phyloP scores from a whole-genome alignment of 2,888 invertebrate species.

The Zele albiditarsus region DNA sequence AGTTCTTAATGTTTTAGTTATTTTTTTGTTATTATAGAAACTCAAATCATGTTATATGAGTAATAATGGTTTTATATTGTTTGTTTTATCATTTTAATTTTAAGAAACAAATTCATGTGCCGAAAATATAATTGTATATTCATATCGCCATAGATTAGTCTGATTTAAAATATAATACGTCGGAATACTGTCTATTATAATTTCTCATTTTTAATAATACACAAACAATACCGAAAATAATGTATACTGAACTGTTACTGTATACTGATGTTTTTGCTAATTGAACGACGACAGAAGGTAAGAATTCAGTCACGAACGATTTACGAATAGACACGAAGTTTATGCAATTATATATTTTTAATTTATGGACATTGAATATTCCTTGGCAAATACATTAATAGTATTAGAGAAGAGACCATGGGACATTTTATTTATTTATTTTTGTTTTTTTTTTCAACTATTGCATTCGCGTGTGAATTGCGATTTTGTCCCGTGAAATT shows the following conservation, averaged over 20 bases:
- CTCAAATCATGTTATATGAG: background rate
- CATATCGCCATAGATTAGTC: constrained; percentile 3
- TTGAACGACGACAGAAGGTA: background rate
- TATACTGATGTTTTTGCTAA: constrained; percentile 25
- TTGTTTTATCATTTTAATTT: constrained; percentile 13
- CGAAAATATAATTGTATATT: background rate
- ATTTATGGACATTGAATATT: constrained; percentile 31
- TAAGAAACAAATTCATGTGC: background rate
- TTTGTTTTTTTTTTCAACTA: constrained; percentile 23
- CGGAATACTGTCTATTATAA: constrained; percentile 42
- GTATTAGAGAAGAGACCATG: constrained; percentile 25
- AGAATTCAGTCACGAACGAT: background rate
- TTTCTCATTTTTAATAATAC: constrained; percentile 20
- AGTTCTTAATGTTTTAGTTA: background rate
- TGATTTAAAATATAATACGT: constrained; percentile 30
- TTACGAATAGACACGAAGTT: constrained; percentile 17
- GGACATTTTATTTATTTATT: constrained; percentile 18
- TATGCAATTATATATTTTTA: constrained; percentile 28
- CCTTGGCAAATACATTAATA: constrained; percentile 20
- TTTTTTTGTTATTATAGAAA: background rate
- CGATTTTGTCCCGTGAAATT: background rate
- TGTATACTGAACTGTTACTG: constrained; percentile 31
- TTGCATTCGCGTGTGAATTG: constrained; percentile 25
- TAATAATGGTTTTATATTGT: background rate
- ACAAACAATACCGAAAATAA: constrained; percentile 17